A percentile compares a stretch with the other conserved stretches of the same genome.
phyloP scores from a whole-genome alignment of 2,888 invertebrate genomes.

The Andrena praecox region DNA sequence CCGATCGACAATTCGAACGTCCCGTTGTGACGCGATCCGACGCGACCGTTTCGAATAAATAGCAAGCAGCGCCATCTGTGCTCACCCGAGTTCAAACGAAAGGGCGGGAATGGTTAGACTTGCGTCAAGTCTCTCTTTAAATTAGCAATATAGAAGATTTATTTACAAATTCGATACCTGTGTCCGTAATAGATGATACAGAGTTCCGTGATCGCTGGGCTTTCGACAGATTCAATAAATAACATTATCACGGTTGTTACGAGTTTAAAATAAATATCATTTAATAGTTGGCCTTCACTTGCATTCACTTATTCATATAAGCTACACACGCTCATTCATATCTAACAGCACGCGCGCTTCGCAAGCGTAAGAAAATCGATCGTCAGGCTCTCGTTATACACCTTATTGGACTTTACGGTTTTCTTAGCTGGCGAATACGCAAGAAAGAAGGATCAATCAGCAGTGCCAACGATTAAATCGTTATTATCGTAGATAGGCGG shows the following conservation, averaged over 20 bases:
- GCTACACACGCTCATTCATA: background rate
- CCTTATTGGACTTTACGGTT: slow-evolving; percentile 21
- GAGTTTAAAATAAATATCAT: slow-evolving; percentile 78
- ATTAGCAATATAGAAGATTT: slow-evolving; percentile 75
- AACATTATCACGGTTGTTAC: slow-evolving; percentile 78
- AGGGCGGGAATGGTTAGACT: background rate
- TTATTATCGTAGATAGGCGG: background rate
- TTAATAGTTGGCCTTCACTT: slow-evolving; percentile 56
- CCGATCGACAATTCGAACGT: background rate
- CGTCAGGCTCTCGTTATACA: slow-evolving; percentile 35
- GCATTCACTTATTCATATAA: slow-evolving; percentile 28
- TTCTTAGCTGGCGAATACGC: background rate
- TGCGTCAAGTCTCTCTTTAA: slow-evolving; percentile 4
- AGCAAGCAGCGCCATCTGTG: background rate
- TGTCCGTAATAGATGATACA: slow-evolving; percentile 63
- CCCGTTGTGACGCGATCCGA: background rate
- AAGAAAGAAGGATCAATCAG: background rate
- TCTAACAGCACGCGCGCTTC: slow-evolving; percentile 9
- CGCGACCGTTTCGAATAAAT: background rate
- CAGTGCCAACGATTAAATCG: background rate
- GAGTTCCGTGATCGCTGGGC: slow-evolving; percentile 64
- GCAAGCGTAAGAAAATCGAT: slow-evolving; percentile 43
- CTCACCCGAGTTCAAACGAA: background rate
- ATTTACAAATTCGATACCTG: slow-evolving; percentile 79
- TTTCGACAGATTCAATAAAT: slow-evolving; percentile 79